Evolutionary conservation across 2,888 invertebrate genomes (phyloP).

Genomic region (Parnassius smintheus): DNA sequence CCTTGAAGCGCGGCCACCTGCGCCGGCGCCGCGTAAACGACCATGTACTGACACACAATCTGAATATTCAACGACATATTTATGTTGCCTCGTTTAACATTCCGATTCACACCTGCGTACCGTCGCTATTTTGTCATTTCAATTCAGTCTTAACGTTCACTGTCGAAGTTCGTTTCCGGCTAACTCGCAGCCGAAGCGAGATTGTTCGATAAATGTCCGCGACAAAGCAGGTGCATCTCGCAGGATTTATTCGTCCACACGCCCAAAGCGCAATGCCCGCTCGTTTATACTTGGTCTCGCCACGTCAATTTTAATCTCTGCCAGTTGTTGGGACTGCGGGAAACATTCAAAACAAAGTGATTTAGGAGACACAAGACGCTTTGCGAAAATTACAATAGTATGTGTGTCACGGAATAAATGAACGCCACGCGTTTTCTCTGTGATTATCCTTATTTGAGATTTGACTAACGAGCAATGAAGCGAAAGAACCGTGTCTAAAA

Average conservation of each 20-base stretch:
- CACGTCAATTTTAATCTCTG: conserved; percentile 80
- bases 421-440: conserved; percentile 30
- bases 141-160: conserved; percentile 37
- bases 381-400: conserved; percentile 50
- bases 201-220: conserved; percentile 39
- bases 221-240: conserved; percentile 76
- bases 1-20: conserved; percentile 82
- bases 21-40: conserved; percentile 83
- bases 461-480: conserved; percentile 15
- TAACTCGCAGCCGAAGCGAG: conserved; percentile 31
- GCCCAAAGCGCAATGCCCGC: conserved; percentile 64
- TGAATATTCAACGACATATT: conserved; percentile 79
- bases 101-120: conserved; percentile 71
- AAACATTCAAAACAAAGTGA: conserved; percentile 76
- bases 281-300: conserved; percentile 77
- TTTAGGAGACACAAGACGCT: conserved; percentile 66
- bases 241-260: conserved; percentile 75
- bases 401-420: conserved; percentile 33
- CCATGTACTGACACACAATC: conserved; percentile 77
- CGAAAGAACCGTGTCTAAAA: conserved; percentile 5
- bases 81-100: conserved; percentile 71
- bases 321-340: conserved; percentile 73
- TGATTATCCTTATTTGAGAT: conserved; percentile 4
- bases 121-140: conserved; percentile 58
- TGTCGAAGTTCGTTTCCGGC: conserved; percentile 35